Base-by-base conservation (phyloP, 2,888 invertebrate species). In the Drosophila mimetica region DNA sequence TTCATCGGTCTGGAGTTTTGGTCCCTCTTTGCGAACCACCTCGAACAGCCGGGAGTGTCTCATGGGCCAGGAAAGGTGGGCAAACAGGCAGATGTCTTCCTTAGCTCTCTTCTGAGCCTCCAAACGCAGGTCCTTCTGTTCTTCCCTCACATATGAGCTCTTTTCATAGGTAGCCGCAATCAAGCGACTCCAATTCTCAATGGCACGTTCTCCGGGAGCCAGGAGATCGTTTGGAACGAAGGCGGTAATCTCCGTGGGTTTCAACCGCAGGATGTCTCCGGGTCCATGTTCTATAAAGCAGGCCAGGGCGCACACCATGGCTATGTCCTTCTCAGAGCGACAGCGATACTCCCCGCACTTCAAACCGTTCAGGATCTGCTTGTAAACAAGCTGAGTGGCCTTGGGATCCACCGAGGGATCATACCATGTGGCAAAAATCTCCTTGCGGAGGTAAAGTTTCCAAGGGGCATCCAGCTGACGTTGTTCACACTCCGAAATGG, bases 401-500 rank as follows among this genome's bases (percentile, higher is more conserved):
- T 96, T 93, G 0, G 94, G 91, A 92, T 98, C 98, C 64, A 95
- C 94, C 0, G 93, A 90, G 4, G 98, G 96, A 92, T 98, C 95
- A 89, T 98, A 97, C 98, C 98, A 98, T 0, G 97, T 96, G 20
- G 95, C 93, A 91, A 97, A 97, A 61, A 98, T 96, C 93, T 98
- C 98, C 92, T 96, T 96, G 52, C 97, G 93, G 90, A 96, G 95
- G 91, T 96, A 97, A 48, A 98, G 91, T 78, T 96, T 94, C 98
- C 98, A 99, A 0, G 96, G 96, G 4, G 97, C 97, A 86, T 94
- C 95, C 78, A 96, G 93, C 90, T 98, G 97, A 59, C 95, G 94
- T 90, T 98, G 98, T 90, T 99, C 98, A 91, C 98, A 98, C 90
- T 98, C 97, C 0, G 97, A 97, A 85, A 99, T 96, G 0, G 98